Conservation (phyloP, 2,797 vertebrate genomes). For the Clarias pachynema region DNA sequence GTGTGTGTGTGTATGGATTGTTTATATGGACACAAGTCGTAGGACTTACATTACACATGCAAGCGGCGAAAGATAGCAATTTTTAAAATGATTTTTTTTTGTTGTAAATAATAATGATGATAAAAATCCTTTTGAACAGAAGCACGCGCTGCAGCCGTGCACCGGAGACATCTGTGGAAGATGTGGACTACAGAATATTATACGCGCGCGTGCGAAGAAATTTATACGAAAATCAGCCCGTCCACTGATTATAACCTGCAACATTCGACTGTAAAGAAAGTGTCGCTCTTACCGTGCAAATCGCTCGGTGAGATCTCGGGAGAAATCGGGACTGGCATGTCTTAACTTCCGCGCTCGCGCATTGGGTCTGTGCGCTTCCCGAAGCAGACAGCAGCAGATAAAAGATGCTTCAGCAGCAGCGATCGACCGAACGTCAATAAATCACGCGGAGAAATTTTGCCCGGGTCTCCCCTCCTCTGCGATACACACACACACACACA, state of each 20-base stretch:
- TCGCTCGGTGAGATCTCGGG: background rate
- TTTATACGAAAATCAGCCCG: background rate
- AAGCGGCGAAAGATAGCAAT: background rate
- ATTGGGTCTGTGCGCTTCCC: constrained; percentile 29
- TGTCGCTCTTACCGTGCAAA: constrained; percentile 48
- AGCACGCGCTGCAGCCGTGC: background rate
- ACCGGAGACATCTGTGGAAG: constrained; percentile 1
- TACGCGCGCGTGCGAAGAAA: constrained; percentile 24
- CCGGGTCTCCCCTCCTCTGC: constrained; percentile 8
- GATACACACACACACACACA: background rate
- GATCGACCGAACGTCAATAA: constrained; percentile 24
- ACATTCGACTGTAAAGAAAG: constrained; percentile 1
- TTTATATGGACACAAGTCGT: constrained; percentile 8
- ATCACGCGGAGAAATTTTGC: constrained; percentile 4
- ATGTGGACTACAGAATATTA: background rate
- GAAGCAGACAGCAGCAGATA: constrained; percentile 30
- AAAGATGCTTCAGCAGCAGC: constrained; percentile 33
- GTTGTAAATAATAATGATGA: background rate
- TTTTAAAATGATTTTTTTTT: background rate
- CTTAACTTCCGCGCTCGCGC: constrained; percentile 50
- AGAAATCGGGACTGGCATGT: constrained; percentile 43
- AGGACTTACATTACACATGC: background rate
- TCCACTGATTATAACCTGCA: background rate
- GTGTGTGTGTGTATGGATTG: background rate
- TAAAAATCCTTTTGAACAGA: background rate